Percentiles rank a stretch among this genome's conserved stretches.
These are phyloP conservation scores for Numenius arquata DNA, from an alignment of 2,113 vertebrate species.

Conservation along the genomic window DNA sequence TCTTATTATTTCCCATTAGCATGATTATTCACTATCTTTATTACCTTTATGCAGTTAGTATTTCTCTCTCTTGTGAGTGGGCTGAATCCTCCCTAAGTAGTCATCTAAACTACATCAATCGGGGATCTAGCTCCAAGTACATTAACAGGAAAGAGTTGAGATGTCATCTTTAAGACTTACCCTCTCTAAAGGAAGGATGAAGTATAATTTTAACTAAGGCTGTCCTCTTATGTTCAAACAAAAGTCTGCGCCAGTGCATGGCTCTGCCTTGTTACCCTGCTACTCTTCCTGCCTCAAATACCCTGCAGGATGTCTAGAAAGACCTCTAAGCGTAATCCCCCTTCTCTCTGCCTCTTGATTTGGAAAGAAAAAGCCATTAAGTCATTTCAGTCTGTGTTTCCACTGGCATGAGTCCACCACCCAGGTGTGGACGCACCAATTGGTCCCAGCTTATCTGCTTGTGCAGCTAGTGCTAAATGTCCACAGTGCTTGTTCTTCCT, in stretches of 20 bases:
- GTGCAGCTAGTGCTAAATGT: not conserved
- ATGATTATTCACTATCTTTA: not conserved
- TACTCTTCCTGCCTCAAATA: not conserved
- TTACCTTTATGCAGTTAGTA: not conserved
- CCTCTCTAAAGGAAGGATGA: not conserved
- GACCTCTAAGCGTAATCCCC: not conserved
- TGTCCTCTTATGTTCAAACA: not conserved
- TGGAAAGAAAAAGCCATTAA: not conserved
- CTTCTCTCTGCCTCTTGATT: not conserved
- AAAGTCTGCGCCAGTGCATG: fast-evolving
- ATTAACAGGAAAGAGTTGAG: not conserved
- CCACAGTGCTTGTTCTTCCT: not conserved
- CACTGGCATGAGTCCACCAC: not conserved
- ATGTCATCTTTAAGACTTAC: not conserved
- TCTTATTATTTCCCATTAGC: not conserved
- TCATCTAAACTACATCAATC: not conserved
- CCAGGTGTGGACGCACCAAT: not conserved
- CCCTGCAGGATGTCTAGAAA: not conserved
- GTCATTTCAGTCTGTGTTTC: not conserved
- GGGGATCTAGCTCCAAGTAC: not conserved
- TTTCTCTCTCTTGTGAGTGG: not conserved
- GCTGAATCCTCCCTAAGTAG: not conserved
- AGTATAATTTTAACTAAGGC: not conserved
- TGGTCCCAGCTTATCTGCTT: not conserved
- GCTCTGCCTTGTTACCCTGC: not conserved